Evolutionary conservation across 2,113 vertebrate genomes (phyloP), one percentile per base, ranked within the genome.

Genomic region (Malurus elegans): DNA sequence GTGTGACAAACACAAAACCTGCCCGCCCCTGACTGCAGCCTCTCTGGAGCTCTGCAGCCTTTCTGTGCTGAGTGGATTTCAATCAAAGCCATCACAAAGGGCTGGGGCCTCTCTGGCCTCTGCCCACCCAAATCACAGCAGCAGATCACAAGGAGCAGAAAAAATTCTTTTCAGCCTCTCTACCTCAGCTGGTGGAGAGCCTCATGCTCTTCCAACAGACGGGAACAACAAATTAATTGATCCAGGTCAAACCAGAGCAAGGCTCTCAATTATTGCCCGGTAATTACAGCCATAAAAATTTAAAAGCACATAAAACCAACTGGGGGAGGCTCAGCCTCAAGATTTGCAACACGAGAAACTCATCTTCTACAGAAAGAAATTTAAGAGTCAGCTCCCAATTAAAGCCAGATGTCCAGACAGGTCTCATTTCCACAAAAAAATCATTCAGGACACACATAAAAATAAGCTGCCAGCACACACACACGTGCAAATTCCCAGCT

Each of bases 281-380:
- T 94, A 95, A 96, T 96, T 95, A 95, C 81, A 69, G 73, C 90
- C 75, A 86, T 95, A 78, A 95, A 95, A 95, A 67, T 91, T 94
- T 93, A 88, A 92, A 84, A 73, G 79, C 75, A 66, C 61, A 64
- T 61, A 50, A 66, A 82, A 72, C 31, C 64, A 58, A 5, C 45
- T 25, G 8, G 3, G 25, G 29, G 10, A 34, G 53, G 9, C 88
- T 92, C 36, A 69, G 66, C 58, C 76, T 85, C 14, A 0, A 56
- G 44, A 72, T 61, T 53, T 81, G 45, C 72, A 58, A 62, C 32
- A 48, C 2, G 6, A 85, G 45, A 88, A 95, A 84, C 45, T 83
- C 78, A 38, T 74, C 57, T 79, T 32, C 58, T 34, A 6, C 45
- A 74, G 75, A 65, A 60, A 75, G 79, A 76, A 88, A 79, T 82